Conservation (phyloP, 2,888 invertebrate species). For the Galerucella nymphaeae region DNA sequence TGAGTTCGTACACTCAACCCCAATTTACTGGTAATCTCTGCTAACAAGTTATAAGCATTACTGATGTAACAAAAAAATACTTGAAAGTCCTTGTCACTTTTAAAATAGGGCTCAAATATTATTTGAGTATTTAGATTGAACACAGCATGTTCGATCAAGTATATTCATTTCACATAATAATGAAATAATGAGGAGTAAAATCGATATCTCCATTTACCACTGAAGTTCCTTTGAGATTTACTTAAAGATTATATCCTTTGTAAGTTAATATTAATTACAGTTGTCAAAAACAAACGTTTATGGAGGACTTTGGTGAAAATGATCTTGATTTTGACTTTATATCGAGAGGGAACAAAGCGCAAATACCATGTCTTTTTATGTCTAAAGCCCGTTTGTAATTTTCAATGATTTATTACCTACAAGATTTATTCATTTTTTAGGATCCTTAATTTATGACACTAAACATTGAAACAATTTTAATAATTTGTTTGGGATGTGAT, state of each 20-base stretch:
- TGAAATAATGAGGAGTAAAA: not conserved
- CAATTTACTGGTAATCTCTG: too few species aligned
- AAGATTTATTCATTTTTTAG: too few species aligned
- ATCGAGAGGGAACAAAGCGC: conserved; percentile 9
- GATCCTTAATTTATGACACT: too few species aligned
- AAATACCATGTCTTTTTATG: conserved; percentile 12
- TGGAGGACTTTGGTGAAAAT: conserved; percentile 24
- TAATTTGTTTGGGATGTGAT: too few species aligned
- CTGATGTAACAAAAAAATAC: too few species aligned
- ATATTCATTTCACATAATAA: not conserved
- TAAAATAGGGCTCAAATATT: not conserved
- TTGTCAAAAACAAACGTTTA: conserved; percentile 39
- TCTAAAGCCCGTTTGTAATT: not conserved
- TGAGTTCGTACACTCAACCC: too few species aligned
- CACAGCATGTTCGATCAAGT: not conserved
- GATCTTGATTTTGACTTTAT: conserved; percentile 19
- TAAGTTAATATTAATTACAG: conserved; percentile 36
- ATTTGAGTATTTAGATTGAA: not conserved
- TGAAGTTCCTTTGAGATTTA: conserved; percentile 34
- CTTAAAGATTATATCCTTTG: conserved; percentile 35
- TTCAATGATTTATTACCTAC: too few species aligned
- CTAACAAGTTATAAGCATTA: too few species aligned
- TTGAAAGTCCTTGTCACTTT: too few species aligned
- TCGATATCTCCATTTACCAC: conserved; percentile 18
- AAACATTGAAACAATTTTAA: too few species aligned